phyloP scores from a whole-genome alignment of 2,113 vertebrate species.

The Pseudopodoces humilis region DNA sequence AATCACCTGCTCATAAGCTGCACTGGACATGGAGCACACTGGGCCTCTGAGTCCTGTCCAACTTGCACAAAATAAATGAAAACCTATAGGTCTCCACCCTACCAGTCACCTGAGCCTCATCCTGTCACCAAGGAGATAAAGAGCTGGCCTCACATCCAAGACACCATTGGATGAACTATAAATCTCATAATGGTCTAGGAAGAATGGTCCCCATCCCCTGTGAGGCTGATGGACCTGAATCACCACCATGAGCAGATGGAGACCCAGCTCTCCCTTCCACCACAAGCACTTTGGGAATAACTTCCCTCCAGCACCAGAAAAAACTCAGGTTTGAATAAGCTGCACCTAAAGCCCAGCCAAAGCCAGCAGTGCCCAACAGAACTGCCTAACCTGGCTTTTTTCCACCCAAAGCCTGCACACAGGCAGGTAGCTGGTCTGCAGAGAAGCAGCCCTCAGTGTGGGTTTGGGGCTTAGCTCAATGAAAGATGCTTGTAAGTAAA shows the following conservation, averaged over 20 bases:
- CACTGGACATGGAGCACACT: accelerated
- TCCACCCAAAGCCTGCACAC: not conserved
- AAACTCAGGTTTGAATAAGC: not conserved
- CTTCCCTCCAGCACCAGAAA: not conserved
- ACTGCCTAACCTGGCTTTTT: not conserved
- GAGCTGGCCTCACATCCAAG: not conserved
- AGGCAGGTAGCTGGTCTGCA: not conserved
- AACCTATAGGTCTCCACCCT: not conserved
- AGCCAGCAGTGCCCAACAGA: accelerated
- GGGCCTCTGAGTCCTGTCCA: not conserved
- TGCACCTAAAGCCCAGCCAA: not conserved
- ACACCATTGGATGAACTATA: accelerated
- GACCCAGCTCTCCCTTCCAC: not conserved
- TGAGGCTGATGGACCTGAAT: not conserved
- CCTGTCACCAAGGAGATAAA: not conserved
- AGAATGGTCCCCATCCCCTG: not conserved
- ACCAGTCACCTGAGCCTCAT: not conserved
- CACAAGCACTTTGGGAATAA: not conserved
- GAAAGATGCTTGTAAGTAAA: not conserved
- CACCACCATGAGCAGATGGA: accelerated
- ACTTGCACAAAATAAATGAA: not conserved
- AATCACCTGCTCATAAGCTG: not conserved
- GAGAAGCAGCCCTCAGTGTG: not conserved
- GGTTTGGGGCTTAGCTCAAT: not conserved
- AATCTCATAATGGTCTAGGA: not conserved